Conservation (phyloP, 2,797 vertebrate species). For the Chiloscyllium punctatum region DNA sequence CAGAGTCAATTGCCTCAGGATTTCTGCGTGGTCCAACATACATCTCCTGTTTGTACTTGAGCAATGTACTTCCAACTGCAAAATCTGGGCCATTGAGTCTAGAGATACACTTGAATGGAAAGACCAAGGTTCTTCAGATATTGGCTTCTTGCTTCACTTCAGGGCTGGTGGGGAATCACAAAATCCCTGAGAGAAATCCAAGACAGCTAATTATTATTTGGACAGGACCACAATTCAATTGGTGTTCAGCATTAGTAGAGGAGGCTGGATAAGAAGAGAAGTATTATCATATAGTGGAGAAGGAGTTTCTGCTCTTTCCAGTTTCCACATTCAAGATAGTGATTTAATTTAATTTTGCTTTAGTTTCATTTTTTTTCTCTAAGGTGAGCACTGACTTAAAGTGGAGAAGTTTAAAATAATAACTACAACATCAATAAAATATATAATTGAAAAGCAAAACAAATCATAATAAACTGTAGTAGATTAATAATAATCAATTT, state of each 20-base stretch:
- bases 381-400: background rate
- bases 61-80: too few species aligned
- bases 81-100: background rate
- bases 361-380: background rate
- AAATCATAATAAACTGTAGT: background rate
- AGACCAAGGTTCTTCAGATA: background rate
- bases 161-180: background rate
- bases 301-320: background rate
- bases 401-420: background rate
- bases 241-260: background rate
- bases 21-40: too few species aligned
- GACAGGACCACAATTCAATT: too few species aligned
- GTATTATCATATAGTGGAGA: background rate
- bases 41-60: too few species aligned
- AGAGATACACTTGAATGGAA: background rate
- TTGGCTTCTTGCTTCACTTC: background rate
- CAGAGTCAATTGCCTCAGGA: too few species aligned
- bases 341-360: background rate
- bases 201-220: too few species aligned
- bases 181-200: background rate
- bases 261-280: background rate
- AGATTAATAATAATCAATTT: background rate
- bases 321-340: background rate
- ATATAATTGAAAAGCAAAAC: background rate
- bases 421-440: background rate